These are phyloP conservation scores for Tragelaphus strepsiceros DNA, from an alignment of 2,113 vertebrate genomes.

Conservation along the genomic window DNA sequence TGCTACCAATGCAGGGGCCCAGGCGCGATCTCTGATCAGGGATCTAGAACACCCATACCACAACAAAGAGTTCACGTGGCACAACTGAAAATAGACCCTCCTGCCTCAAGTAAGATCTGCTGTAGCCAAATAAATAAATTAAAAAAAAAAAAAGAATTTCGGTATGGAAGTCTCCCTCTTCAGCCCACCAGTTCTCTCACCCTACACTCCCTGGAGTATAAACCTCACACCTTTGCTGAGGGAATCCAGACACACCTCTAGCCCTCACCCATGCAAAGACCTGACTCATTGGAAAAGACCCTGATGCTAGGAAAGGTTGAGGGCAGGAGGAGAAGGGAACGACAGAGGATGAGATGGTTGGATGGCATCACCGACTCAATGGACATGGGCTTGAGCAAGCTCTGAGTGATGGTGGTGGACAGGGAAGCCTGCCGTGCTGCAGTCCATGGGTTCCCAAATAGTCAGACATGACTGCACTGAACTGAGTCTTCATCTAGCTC, in stretches of 20 bases:
- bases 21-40: background rate
- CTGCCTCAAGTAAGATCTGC: background rate
- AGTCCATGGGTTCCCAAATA: accelerated
- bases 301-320: background rate
- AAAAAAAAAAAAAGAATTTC: background rate
- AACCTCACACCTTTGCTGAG: background rate
- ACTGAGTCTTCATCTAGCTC: background rate
- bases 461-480: background rate
- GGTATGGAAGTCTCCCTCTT: background rate
- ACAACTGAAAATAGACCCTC: background rate
- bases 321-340: background rate
- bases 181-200: background rate
- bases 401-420: background rate
- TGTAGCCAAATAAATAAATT: background rate
- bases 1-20: background rate
- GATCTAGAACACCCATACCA: background rate
- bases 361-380: background rate
- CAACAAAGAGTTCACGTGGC: background rate
- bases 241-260: background rate
- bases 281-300: background rate
- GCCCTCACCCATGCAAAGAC: background rate
- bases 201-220: background rate
- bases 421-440: background rate
- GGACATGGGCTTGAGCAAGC: background rate
- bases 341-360: background rate